A percentile compares a stretch with the other conserved stretches of the same genome.
These are phyloP conservation scores for Himalopsyche tibetana DNA, from an alignment of 2,888 invertebrate species.

Conservation along the genomic window DNA sequence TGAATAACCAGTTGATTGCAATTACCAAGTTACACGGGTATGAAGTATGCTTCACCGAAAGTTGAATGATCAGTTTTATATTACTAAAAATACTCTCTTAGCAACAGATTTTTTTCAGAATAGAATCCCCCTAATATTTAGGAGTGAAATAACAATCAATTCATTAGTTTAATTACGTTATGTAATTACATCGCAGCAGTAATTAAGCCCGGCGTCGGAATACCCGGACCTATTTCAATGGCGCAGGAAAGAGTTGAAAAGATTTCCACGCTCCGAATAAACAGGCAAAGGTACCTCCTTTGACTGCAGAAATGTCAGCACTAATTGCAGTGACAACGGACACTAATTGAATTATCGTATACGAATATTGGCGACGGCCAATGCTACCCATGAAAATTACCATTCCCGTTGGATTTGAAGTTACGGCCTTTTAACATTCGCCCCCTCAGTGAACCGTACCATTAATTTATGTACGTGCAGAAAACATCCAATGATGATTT, in stretches of 20 bases:
- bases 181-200: background rate
- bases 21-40: too few species aligned
- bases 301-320: conserved; percentile 10
- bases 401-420: background rate
- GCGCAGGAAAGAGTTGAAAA: conserved; percentile 30
- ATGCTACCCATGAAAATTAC: background rate
- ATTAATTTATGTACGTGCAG: too few species aligned
- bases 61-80: too few species aligned
- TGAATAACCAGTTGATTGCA: too few species aligned
- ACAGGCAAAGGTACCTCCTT: background rate
- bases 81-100: too few species aligned
- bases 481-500: too few species aligned
- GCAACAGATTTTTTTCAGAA: background rate
- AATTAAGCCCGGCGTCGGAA: conserved; percentile 4
- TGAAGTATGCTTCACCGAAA: too few species aligned
- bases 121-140: background rate
- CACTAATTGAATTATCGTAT: conserved; percentile 30
- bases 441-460: background rate
- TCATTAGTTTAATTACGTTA: conserved; percentile 4
- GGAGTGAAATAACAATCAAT: conserved; percentile 8
- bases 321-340: conserved; percentile 21
- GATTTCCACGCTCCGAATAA: conserved; percentile 18
- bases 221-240: background rate
- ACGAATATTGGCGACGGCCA: conserved; percentile 8
- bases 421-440: background rate